phyloP scores from a whole-genome alignment of 2,888 invertebrate genomes.

The Hartigia nigra region DNA sequence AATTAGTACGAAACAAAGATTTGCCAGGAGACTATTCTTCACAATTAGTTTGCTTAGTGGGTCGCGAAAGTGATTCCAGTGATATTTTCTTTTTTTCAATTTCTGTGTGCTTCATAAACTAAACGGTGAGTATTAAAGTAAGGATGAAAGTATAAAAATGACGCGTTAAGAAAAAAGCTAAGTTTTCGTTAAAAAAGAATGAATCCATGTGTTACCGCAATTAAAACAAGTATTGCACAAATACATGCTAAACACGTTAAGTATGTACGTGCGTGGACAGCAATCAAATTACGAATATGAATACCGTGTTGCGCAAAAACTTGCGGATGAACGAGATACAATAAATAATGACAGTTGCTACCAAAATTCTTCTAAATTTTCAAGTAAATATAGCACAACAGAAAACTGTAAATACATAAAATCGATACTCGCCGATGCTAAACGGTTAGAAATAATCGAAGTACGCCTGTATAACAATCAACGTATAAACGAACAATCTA shows the following conservation, averaged over 20 bases:
- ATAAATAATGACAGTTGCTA: background rate
- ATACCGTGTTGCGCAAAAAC: background rate
- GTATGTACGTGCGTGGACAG: constrained; percentile 5
- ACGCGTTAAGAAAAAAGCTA: background rate
- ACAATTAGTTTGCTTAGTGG: background rate
- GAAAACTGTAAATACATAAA: background rate
- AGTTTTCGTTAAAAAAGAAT: background rate
- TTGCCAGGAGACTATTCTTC: background rate
- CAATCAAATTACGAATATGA: background rate
- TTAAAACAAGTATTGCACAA: background rate
- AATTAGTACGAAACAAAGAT: background rate
- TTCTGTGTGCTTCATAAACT: background rate
- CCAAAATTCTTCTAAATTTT: background rate
- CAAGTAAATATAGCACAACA: background rate
- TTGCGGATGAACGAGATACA: background rate
- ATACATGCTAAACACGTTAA: constrained; percentile 1
- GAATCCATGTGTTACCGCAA: background rate
- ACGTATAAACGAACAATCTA: background rate
- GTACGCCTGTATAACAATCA: background rate
- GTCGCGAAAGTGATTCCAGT: background rate
- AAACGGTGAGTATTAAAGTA: background rate
- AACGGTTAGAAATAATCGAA: background rate
- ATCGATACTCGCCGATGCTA: background rate
- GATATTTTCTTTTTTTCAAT: background rate
- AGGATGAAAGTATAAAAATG: background rate